Evolutionary conservation across 2,113 vertebrate species (phyloP), one percentile per base, ranked within the genome.

Genomic region (Mormoops blainvillei): DNA sequence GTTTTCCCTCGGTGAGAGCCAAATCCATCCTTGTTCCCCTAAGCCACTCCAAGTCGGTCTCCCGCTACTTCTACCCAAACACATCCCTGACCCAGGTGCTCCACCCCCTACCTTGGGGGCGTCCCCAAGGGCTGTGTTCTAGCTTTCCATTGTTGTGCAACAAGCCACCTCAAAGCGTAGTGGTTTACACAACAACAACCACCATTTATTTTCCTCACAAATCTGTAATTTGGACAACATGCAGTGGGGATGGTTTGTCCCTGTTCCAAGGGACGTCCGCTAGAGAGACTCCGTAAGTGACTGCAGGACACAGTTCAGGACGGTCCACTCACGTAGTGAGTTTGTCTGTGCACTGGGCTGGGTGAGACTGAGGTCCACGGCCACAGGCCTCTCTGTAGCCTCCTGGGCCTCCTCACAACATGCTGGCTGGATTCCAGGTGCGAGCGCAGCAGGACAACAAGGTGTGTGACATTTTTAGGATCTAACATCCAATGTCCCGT

Each of bases 381-480:
- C 2, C 41, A 43, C 33, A 43, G 15, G n/a, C 26, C 18, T 10
- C 48, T 1, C 28, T 48, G 52, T 73, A 71, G 74, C 52, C 71
- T 20, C 9, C 52, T 71, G 61, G 76, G 45, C 36, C 50, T 71
- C 68, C 15, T 71, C 5, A 31, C 33, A 48, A 7, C 45, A 28
- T 19, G 24, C 18, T 8, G 22, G 48, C 8, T 54, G 43, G 31
- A 41, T 28, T 76, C 8, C n/a, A 38, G 63, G 20, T 26, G 31
- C 1, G 11, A 84, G 65, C 14, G 1, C 77, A 78, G 45, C 45
- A 41, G 22, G n/a, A 50, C 15, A 63, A 16, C 11, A 31, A 52
- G 15, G 15, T 4, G 6, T 3, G 4, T 26, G 13, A 28, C 1
- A 4, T 12, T 45, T 54, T n/a, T 28, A 41, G 16, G 2, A 33